phyloP scores from a whole-genome alignment of 2,797 vertebrate species.

The Poecilia velifera region DNA sequence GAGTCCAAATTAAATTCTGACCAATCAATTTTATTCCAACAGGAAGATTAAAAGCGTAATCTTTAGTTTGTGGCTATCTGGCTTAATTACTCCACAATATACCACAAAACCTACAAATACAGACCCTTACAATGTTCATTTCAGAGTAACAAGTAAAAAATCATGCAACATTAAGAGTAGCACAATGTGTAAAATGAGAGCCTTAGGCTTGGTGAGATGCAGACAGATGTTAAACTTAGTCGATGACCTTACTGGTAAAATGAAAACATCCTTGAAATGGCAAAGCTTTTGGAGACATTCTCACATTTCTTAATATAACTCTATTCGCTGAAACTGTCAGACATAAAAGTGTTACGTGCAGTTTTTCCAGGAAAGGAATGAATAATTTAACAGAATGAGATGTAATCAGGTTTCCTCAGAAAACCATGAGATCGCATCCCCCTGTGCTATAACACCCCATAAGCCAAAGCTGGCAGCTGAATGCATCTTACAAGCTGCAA shows the following conservation, averaged over 20 bases:
- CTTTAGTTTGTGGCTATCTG: neutral
- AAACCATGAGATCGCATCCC: neutral
- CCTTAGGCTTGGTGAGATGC: neutral
- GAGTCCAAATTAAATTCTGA: neutral
- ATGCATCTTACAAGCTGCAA: neutral
- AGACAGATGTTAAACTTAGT: neutral
- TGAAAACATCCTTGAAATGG: neutral
- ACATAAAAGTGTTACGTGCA: slow-evolving; percentile 25
- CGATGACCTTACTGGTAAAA: neutral
- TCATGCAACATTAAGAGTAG: neutral
- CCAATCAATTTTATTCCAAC: neutral
- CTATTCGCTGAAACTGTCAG: neutral
- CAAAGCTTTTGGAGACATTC: neutral
- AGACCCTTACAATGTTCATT: neutral
- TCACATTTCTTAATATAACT: neutral
- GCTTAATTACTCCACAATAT: neutral
- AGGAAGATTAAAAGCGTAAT: neutral
- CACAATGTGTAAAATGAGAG: neutral
- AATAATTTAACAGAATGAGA: slow-evolving; percentile 51
- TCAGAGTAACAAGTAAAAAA: neutral
- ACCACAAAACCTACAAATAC: neutral
- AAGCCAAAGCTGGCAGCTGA: neutral
- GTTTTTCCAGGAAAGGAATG: slow-evolving; percentile 13
- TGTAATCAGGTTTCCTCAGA: slow-evolving; percentile 28
- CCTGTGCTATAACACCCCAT: neutral